Evolutionary conservation across 2,113 vertebrate genomes (phyloP).

Genomic region (zebrafish (Danio rerio)): GRCz12tu NC_133177.1:44262501-44263000

Average conservation of each 20-base stretch:
- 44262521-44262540: slow-evolving; percentile 29
- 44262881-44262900: slow-evolving; percentile 44
- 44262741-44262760: slow-evolving; percentile 41
- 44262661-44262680: background rate
- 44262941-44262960: slow-evolving; percentile 11
- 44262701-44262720: slow-evolving; percentile 59
- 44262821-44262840: slow-evolving; percentile 20
- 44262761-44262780: slow-evolving; percentile 47
- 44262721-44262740: slow-evolving; percentile 37
- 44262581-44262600: slow-evolving; percentile 35
- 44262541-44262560: slow-evolving; percentile 30
- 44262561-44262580: slow-evolving; percentile 8
- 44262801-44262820: slow-evolving; percentile 30
- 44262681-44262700: slow-evolving; percentile 16
- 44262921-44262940: slow-evolving; percentile 49
- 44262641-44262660: slow-evolving; percentile 37
- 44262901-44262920: slow-evolving; percentile 56
- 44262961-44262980: background rate
- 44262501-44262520: slow-evolving; percentile 11
- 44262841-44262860: background rate
- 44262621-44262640: background rate
- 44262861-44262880: background rate
- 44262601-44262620: slow-evolving; percentile 22
- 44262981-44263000: background rate
- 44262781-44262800: background rate